phyloP scores from a whole-genome alignment of 2,797 vertebrate species.

The Atherinosoma microstoma region DNA sequence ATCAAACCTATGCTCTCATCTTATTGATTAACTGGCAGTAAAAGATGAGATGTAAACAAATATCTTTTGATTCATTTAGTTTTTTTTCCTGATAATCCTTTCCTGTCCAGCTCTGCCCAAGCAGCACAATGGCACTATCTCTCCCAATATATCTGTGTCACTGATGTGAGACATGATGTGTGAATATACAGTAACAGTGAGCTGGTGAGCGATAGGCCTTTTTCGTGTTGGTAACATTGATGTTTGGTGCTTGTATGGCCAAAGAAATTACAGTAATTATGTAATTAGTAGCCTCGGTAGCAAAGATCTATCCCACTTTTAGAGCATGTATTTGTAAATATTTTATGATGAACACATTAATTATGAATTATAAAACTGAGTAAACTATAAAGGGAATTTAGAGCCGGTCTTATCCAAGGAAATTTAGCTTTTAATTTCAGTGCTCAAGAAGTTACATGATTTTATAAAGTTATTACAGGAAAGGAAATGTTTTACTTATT shows the following conservation, averaged over 20 bases:
- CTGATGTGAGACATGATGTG: conserved; percentile 1
- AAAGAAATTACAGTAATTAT: neutral
- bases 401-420: conserved; percentile 7
- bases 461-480: conserved; percentile 3
- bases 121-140: conserved; percentile 21
- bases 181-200: conserved; percentile 31
- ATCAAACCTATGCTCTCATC: conserved; percentile 6
- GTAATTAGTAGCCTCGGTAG: conserved; percentile 12
- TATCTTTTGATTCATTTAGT: neutral
- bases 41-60: neutral
- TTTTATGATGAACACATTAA: conserved; percentile 63
- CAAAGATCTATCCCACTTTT: conserved; percentile 40
- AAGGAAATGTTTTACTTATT: conserved; percentile 4
- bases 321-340: conserved; percentile 62
- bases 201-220: conserved; percentile 14
- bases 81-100: conserved; percentile 14
- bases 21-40: conserved; percentile 13
- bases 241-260: conserved; percentile 5
- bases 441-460: conserved; percentile 14
- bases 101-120: conserved; percentile 22
- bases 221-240: conserved; percentile 4
- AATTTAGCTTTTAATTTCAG: conserved; percentile 12
- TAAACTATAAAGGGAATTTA: conserved; percentile 46
- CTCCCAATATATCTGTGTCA: conserved; percentile 36
- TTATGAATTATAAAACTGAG: conserved; percentile 58